These are phyloP conservation scores for Anomalospiza imberbis DNA, from an alignment of 2,797 vertebrate species.

Conservation along the genomic window DNA sequence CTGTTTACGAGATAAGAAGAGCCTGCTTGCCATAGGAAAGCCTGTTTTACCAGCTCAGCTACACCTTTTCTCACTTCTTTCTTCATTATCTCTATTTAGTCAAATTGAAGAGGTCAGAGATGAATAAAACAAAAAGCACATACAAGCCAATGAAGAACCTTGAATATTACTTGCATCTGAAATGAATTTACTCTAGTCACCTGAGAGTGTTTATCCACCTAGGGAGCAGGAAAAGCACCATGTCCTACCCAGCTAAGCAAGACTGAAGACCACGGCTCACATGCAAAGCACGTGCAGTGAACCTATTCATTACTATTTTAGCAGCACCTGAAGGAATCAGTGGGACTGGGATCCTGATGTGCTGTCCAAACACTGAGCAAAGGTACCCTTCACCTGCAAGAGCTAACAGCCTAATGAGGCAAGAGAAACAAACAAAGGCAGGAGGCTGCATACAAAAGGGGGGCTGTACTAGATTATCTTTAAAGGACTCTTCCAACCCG, in stretches of 20 bases:
- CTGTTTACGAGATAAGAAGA: neutral
- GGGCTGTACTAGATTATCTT: neutral
- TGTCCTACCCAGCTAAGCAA: neutral
- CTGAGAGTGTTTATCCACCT: neutral
- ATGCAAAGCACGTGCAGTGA: neutral
- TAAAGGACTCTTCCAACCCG: neutral
- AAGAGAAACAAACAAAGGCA: neutral
- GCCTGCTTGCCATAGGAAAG: neutral
- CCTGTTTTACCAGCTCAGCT: neutral
- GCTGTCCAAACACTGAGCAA: neutral
- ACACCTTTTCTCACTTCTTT: neutral
- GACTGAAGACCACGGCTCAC: neutral
- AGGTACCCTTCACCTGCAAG: neutral
- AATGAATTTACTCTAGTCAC: neutral
- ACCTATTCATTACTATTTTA: neutral
- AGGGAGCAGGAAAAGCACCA: neutral
- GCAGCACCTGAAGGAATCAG: neutral
- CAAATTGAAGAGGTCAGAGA: neutral
- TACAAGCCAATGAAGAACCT: neutral
- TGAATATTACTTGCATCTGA: neutral
- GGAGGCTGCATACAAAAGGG: neutral
- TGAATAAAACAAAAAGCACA: neutral
- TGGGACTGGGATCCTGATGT: neutral
- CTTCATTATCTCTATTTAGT: neutral
- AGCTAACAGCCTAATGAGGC: neutral